A percentile compares a stretch with the other conserved stretches of the same genome.
phyloP scores from a whole-genome alignment of 2,888 invertebrate species.

The Sphecodes monilicornis region DNA sequence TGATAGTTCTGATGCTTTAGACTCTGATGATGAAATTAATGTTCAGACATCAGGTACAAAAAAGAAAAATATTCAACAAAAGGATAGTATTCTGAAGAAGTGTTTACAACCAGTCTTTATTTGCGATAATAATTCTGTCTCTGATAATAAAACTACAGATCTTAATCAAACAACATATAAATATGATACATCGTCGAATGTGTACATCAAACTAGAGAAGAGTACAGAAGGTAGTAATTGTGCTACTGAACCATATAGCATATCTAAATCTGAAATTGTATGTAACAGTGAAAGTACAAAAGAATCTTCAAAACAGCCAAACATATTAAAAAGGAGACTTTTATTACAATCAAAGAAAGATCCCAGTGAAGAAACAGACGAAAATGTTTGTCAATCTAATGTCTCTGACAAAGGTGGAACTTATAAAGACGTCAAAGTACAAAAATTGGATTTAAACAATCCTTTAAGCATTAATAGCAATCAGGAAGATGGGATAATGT shows the following conservation, averaged over 20 bases:
- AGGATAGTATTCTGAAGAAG: conserved; percentile 43
- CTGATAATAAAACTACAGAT: conserved; percentile 29
- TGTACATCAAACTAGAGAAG: conserved; percentile 69
- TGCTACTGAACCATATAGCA: conserved; percentile 18
- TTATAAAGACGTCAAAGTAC: conserved; percentile 75
- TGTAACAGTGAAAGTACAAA: conserved; percentile 53
- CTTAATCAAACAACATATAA: conserved; percentile 66
- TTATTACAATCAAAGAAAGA: conserved; percentile 52
- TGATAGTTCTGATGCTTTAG: conserved; percentile 65
- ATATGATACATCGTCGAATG: conserved; percentile 66
- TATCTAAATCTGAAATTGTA: conserved; percentile 36
- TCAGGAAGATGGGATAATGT: conserved; percentile 82
- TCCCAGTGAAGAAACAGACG: conserved; percentile 42
- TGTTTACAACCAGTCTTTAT: conserved; percentile 31
- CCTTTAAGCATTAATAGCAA: conserved; percentile 73
- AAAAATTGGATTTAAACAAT: conserved; percentile 78
- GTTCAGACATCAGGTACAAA: conserved; percentile 40
- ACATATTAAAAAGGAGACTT: conserved; percentile 74
- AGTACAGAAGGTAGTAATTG: conserved; percentile 39
- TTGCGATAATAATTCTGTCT: conserved; percentile 33
- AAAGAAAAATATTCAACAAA: conserved; percentile 54
- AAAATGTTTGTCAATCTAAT: conserved; percentile 43
- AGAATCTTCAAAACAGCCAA: conserved; percentile 68
- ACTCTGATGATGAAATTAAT: conserved; percentile 66
- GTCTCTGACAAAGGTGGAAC: conserved; percentile 48